phyloP scores from a whole-genome alignment of 2,797 vertebrate species.

The Erithacus rubecula region DNA sequence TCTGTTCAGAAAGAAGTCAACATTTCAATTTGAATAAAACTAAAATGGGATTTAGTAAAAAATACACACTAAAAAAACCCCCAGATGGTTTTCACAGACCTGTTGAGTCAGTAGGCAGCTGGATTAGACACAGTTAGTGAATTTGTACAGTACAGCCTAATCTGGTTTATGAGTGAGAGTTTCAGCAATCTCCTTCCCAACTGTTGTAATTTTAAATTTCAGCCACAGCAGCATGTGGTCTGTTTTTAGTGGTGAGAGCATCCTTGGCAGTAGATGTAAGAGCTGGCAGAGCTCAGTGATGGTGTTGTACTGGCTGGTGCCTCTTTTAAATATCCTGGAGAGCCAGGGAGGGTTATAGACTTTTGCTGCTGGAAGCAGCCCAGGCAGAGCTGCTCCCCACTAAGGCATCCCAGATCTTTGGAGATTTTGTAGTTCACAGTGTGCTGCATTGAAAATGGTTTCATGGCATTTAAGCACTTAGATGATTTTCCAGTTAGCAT shows the following conservation, averaged over 20 bases:
- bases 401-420: slow-evolving; percentile 53
- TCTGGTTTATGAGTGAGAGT: background rate
- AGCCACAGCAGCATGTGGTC: slow-evolving; percentile 19
- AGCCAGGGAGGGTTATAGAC: slow-evolving; percentile 28
- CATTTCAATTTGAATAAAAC: background rate
- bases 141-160: background rate
- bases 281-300: slow-evolving; percentile 20
- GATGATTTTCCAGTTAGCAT: slow-evolving; percentile 67
- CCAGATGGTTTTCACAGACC: background rate
- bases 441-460: slow-evolving; percentile 63
- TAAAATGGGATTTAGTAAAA: background rate
- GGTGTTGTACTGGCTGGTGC: slow-evolving; percentile 22
- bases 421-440: slow-evolving; percentile 35
- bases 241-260: slow-evolving; percentile 31
- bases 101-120: background rate
- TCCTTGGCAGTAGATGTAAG: slow-evolving; percentile 36
- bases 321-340: slow-evolving; percentile 55
- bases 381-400: slow-evolving; percentile 46
- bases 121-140: background rate
- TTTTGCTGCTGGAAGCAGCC: slow-evolving; percentile 45
- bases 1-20: background rate
- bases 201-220: background rate
- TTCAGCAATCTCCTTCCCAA: background rate
- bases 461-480: slow-evolving; percentile 63
- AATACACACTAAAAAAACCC: background rate